Percentiles rank a stretch among this genome's conserved stretches.
Evolutionary conservation across 1,140 invertebrate species (phyloP).

Genomic region (Sitobion miscanthi): DNA sequence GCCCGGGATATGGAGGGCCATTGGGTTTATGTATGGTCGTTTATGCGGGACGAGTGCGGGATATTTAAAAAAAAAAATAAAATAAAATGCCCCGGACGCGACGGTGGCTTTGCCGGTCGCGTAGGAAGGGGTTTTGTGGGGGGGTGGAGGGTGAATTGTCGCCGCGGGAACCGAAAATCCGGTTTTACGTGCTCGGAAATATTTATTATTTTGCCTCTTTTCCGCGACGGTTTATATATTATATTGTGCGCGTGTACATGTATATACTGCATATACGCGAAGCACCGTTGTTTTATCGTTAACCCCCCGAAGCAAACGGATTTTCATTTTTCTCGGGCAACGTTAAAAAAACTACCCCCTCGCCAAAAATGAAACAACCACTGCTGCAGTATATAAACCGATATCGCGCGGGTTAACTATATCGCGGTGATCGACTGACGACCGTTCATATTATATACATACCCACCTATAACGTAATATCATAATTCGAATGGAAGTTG

Average conservation of each 20-base stretch:
- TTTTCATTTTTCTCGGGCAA: slow-evolving; percentile 31
- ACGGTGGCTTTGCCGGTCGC: not conserved
- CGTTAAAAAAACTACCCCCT: not conserved
- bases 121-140: too few relatives aligned
- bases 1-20: not conserved
- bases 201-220: slow-evolving; percentile 51
- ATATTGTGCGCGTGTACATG: not conserved
- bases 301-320: slow-evolving; percentile 22
- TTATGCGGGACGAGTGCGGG: slow-evolving; percentile 24
- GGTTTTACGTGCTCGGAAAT: slow-evolving; percentile 55
- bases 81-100: not conserved
- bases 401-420: not conserved
- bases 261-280: not conserved
- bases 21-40: slow-evolving; percentile 54
- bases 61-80: slow-evolving; percentile 54
- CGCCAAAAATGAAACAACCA: not conserved
- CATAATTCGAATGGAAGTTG: too few relatives aligned
- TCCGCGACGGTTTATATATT: not conserved
- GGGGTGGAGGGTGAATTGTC: not conserved
- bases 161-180: slow-evolving; percentile 55
- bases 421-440: not conserved
- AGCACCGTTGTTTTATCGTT: slow-evolving; percentile 19
- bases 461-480: not conserved
- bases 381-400: not conserved
- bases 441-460: not conserved